Evolutionary conservation across 2,113 vertebrate genomes (phyloP).

Genomic region (Ictidomys tridecemlineatus): DNA sequence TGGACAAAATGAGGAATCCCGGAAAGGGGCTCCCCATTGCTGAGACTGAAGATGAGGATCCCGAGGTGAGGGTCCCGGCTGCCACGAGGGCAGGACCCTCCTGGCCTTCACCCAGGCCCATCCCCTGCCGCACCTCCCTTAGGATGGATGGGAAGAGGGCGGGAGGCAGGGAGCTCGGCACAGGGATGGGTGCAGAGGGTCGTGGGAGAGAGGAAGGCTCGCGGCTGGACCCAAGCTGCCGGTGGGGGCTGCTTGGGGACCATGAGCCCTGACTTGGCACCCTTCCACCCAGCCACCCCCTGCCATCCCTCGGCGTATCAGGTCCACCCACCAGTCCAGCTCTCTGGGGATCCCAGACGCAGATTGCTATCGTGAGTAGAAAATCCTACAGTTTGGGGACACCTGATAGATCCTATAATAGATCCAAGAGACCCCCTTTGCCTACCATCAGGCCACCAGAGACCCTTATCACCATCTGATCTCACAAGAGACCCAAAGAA

Average conservation of each 20-base stretch:
- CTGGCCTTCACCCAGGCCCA: background rate
- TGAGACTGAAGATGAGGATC: conserved; percentile 91
- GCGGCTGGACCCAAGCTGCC: background rate
- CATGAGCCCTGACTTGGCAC: background rate
- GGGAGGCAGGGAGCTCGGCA: background rate
- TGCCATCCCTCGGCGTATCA: conserved; percentile 90
- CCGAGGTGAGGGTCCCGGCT: conserved; percentile 85
- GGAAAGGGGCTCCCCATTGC: conserved; percentile 87
- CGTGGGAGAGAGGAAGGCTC: background rate
- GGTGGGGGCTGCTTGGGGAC: background rate
- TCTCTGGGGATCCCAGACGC: conserved; percentile 89
- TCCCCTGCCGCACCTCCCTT: background rate
- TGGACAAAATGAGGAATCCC: conserved; percentile 92
- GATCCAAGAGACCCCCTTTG: background rate
- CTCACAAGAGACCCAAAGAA: no score
- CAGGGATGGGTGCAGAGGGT: no score
- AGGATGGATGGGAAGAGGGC: no score
- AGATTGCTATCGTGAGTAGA: conserved; percentile 89
- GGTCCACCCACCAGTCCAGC: conserved; percentile 92
- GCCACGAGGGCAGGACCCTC: rapidly evolving
- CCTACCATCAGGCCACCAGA: background rate
- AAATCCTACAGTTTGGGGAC: background rate
- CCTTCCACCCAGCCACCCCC: conserved; percentile 82
- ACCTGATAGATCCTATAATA: background rate
- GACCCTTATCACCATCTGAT: background rate